phyloP scores from a whole-genome alignment of 2,888 invertebrate genomes.

The Dione vanillae region DNA sequence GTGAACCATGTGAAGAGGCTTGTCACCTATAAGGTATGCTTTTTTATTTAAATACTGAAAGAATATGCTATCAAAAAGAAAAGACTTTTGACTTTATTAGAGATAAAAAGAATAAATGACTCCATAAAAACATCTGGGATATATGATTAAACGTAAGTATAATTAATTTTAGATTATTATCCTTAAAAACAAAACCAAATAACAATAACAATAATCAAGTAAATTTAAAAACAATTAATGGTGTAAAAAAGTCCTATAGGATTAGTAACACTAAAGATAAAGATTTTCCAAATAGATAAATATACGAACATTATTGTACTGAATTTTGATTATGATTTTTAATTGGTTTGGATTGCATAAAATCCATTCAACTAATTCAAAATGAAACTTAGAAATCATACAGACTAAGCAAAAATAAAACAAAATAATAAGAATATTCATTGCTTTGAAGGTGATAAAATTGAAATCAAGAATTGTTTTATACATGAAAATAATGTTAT shows the following conservation, averaged over 20 bases:
- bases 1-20: too few relatives aligned
- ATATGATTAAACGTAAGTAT: constrained; percentile 53
- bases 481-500: constrained; percentile 1
- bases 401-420: constrained; percentile 22
- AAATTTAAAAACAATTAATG: constrained; percentile 47
- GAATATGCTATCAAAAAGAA: too few relatives aligned
- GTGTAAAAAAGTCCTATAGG: constrained; percentile 40
- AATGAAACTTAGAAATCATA: constrained; percentile 48
- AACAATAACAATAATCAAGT: constrained; percentile 28
- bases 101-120: constrained; percentile 45
- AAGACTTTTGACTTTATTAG: too few relatives aligned
- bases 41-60: too few relatives aligned
- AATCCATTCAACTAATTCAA: constrained; percentile 48
- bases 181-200: constrained; percentile 23
- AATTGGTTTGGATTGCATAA: constrained; percentile 49
- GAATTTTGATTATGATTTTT: constrained; percentile 46
- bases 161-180: constrained; percentile 27
- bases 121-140: constrained; percentile 45
- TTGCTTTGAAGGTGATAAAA: neutral
- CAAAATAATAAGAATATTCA: neutral
- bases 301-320: too few relatives aligned
- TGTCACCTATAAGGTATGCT: too few relatives aligned
- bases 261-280: constrained; percentile 39
- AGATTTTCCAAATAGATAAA: neutral
- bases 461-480: constrained; percentile 5